Conservation (phyloP, 2,797 vertebrate species). For the Nannoperca obscura region DNA sequence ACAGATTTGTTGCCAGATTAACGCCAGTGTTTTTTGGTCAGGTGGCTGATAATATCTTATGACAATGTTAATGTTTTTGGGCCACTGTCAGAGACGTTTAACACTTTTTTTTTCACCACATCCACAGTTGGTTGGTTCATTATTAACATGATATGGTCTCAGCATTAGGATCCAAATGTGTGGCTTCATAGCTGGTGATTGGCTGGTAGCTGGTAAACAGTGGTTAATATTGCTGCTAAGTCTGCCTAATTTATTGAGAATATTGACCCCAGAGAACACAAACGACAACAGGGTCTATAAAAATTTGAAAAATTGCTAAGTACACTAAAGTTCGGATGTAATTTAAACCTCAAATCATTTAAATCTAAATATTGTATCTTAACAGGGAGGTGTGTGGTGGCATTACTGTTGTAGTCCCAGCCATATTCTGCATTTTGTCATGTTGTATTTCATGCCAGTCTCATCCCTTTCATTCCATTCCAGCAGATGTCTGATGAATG, state of each 20-base stretch:
- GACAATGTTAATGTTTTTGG: conserved; percentile 48
- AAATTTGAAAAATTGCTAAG: not conserved
- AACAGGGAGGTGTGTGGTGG: conserved; percentile 1
- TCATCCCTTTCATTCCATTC: conserved; percentile 60
- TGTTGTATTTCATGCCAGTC: conserved; percentile 30
- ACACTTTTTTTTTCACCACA: not conserved
- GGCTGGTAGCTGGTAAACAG: too few relatives aligned
- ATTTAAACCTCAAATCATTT: not conserved
- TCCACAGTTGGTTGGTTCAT: conserved; percentile 2
- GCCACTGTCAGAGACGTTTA: conserved; percentile 32
- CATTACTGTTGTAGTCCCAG: conserved; percentile 22
- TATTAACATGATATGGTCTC: not conserved
- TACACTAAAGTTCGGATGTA: not conserved
- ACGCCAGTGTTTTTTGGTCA: conserved; percentile 46
- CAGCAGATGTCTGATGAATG: conserved; percentile 75
- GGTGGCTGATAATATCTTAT: conserved; percentile 59
- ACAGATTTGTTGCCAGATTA: conserved; percentile 85
- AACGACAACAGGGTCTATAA: not conserved
- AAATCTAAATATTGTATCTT: conserved; percentile 8
- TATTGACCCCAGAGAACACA: not conserved
- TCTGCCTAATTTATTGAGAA: not conserved
- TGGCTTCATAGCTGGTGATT: not conserved
- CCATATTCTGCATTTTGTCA: not conserved
- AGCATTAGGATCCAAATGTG: not conserved
- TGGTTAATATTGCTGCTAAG: conserved; percentile 4